Evolutionary conservation across 2,113 vertebrate genomes (phyloP).

Genomic region (Tursiops truncatus): DNA sequence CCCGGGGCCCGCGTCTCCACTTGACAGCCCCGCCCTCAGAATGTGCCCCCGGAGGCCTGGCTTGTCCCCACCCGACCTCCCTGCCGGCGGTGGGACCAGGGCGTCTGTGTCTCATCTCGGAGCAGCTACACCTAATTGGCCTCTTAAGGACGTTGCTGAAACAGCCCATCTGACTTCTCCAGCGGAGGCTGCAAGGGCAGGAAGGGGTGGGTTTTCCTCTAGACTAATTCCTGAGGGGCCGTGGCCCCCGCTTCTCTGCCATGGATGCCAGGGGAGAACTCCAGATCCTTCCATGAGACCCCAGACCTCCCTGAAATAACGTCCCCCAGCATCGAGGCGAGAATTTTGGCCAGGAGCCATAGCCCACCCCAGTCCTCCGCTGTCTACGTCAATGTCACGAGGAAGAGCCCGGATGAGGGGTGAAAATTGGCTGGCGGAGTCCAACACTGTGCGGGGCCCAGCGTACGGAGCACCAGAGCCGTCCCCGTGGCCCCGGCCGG

Average conservation of each 20-base stretch:
- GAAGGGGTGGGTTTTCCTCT: rapidly evolving
- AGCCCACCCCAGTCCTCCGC: not conserved
- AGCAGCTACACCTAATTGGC: rapidly evolving
- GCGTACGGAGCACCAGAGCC: rapidly evolving
- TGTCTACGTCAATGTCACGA: too few relatives aligned
- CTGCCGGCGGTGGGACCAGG: rapidly evolving
- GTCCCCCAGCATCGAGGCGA: rapidly evolving
- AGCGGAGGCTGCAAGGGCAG: rapidly evolving
- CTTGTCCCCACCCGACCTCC: not conserved
- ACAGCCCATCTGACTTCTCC: rapidly evolving
- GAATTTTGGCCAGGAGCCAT: rapidly evolving
- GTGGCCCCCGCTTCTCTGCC: rapidly evolving
- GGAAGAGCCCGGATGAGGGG: rapidly evolving
- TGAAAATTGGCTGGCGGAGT: rapidly evolving
- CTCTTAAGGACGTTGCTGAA: not conserved
- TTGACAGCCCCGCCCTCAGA: not conserved
- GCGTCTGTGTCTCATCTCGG: rapidly evolving
- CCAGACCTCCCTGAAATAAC: rapidly evolving
- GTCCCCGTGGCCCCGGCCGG: rapidly evolving
- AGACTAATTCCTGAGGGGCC: not conserved
- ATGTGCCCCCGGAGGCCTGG: not conserved
- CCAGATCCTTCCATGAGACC: not conserved
- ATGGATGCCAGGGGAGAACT: not conserved
- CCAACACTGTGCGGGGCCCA: rapidly evolving
- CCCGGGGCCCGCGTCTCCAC: rapidly evolving